These are phyloP conservation scores for Trichoplusia ni DNA, from an alignment of 1,140 invertebrate genomes.

Conservation along the genomic window DNA sequence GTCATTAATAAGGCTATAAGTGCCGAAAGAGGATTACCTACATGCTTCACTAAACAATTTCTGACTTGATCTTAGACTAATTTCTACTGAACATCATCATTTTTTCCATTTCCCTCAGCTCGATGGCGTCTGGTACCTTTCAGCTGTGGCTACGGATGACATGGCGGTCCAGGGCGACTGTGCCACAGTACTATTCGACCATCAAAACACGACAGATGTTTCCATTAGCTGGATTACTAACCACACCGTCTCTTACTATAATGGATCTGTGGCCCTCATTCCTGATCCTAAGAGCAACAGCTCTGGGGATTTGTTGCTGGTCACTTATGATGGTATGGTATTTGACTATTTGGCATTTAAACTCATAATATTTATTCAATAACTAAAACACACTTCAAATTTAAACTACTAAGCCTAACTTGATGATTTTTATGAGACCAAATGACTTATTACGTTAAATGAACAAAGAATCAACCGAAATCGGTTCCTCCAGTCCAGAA, in stretches of 20 bases:
- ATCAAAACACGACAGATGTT: conserved; percentile 66
- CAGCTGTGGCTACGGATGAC: conserved; percentile 57
- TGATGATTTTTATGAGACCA: too few relatives aligned
- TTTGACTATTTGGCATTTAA: not conserved
- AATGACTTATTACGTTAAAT: too few relatives aligned
- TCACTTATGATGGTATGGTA: conserved; percentile 66
- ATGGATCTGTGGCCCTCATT: conserved; percentile 63
- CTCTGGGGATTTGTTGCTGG: conserved; percentile 56
- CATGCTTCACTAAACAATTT: too few relatives aligned
- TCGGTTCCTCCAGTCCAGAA: too few relatives aligned
- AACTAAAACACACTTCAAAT: too few relatives aligned
- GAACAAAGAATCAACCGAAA: too few relatives aligned
- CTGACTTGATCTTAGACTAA: too few relatives aligned
- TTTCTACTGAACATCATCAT: not conserved
- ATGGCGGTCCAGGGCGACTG: conserved; percentile 60
- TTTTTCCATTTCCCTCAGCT: conserved; percentile 46
- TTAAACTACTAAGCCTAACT: too few relatives aligned
- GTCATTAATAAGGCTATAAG: too few relatives aligned
- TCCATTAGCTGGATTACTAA: conserved; percentile 68
- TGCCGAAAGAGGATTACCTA: too few relatives aligned
- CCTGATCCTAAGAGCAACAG: conserved; percentile 56
- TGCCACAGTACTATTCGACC: conserved; percentile 65
- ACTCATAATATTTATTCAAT: too few relatives aligned
- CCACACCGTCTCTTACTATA: conserved; percentile 63
- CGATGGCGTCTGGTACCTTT: conserved; percentile 67